phyloP scores from a whole-genome alignment of 2,888 invertebrate genomes.

The Synanthedon vespiformis region DNA sequence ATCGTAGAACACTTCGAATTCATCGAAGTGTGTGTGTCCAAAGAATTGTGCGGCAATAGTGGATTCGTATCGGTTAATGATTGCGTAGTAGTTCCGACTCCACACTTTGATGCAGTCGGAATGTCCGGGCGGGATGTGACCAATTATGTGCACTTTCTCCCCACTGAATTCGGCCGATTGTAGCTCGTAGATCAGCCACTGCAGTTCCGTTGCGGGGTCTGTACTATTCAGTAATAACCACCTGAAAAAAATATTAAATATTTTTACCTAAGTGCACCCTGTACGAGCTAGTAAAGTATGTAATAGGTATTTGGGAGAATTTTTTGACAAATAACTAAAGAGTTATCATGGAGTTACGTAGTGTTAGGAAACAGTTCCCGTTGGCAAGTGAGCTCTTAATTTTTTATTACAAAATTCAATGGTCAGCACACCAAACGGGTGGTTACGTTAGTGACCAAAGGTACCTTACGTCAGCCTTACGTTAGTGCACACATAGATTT shows the following conservation, averaged over 20 bases:
- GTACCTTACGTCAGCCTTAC: no score
- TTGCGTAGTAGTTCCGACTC: conserved; percentile 94
- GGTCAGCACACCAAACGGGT: background rate
- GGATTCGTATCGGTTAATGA: conserved; percentile 88
- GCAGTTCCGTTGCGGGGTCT: conserved; percentile 94
- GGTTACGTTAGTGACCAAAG: no score
- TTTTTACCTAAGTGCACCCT: no score
- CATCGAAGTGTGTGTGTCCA: conserved; percentile 94
- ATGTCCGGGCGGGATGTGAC: conserved; percentile 96
- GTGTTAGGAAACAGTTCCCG: no score
- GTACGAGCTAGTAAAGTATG: no score
- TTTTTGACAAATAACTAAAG: no score
- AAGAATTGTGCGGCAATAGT: conserved; percentile 94
- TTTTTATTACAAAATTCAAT: no score
- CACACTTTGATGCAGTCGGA: conserved; percentile 94
- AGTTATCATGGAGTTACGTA: no score
- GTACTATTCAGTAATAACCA: conserved; percentile 94
- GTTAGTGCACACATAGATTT: no score
- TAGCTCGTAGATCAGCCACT: conserved; percentile 94
- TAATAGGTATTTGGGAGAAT: no score
- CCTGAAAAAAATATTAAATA: conserved; percentile 49
- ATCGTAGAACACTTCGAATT: conserved; percentile 94
- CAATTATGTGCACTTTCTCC: conserved; percentile 97
- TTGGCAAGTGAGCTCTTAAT: no score
- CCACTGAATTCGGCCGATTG: conserved; percentile 94